Evolutionary conservation across 2,888 invertebrate genomes (phyloP).

Genomic region (Platycheirus rosarum): DNA sequence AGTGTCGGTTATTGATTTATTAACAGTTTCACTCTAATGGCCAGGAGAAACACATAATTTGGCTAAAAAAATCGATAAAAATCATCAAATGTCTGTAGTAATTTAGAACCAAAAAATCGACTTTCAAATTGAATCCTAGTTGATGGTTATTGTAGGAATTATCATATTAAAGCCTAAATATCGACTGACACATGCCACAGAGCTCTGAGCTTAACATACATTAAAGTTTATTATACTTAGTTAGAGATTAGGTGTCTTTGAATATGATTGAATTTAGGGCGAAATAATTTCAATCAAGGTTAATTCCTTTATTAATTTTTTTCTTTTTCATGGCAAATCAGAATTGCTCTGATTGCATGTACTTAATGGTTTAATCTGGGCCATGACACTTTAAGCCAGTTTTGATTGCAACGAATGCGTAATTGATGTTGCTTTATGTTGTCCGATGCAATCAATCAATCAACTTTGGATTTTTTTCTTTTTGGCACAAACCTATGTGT

Average conservation of each 20-base stretch:
- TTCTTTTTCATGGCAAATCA: background rate
- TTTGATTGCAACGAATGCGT: background rate
- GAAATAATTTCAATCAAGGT: background rate
- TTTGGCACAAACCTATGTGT: background rate
- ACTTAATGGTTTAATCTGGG: background rate
- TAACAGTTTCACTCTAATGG: background rate
- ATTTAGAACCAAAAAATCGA: background rate
- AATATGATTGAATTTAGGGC: background rate
- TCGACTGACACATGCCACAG: background rate
- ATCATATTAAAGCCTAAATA: background rate
- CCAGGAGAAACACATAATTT: no score
- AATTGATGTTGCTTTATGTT: background rate
- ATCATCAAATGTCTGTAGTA: background rate
- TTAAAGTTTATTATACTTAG: background rate
- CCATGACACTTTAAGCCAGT: background rate
- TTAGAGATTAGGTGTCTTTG: background rate
- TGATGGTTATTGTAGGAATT: background rate
- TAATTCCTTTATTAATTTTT: background rate
- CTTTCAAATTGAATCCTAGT: background rate
- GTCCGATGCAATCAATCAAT: background rate
- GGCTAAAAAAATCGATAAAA: background rate
- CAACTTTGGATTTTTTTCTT: background rate
- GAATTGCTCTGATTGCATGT: no score
- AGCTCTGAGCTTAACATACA: background rate
- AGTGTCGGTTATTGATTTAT: conserved; percentile 50